Conservation (phyloP, 2,888 invertebrate species). For the Ischnus inquisitorius region DNA sequence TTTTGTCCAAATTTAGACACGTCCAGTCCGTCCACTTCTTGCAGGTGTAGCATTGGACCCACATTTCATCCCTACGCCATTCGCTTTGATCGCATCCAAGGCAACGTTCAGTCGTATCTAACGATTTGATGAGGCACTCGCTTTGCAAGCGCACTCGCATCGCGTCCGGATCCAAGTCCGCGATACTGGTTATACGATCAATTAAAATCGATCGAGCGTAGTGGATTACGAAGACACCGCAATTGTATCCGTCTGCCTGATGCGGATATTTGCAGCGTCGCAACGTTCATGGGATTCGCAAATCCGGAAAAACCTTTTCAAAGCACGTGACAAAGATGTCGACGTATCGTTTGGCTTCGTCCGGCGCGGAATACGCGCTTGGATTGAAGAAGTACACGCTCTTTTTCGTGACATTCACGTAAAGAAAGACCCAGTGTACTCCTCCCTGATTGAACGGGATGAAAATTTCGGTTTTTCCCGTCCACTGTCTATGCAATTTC, state of each 20-base stretch:
- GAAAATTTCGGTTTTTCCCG: conserved; percentile 11
- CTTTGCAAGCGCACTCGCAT: conserved; percentile 31
- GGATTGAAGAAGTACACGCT: conserved; percentile 9
- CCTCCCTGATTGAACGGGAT: conserved; percentile 13
- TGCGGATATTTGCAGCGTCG: conserved; percentile 19
- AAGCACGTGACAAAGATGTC: not conserved
- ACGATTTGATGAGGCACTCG: conserved; percentile 22
- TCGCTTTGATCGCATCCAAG: conserved; percentile 41
- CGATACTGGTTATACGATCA: conserved; percentile 8
- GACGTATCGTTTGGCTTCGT: not conserved
- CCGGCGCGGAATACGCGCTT: not conserved
- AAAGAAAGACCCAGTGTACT: conserved; percentile 11
- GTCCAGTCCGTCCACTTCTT: conserved; percentile 17
- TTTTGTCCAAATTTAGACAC: conserved; percentile 22
- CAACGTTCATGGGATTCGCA: conserved; percentile 1
- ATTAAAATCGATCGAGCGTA: conserved; percentile 40
- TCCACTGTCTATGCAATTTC: not conserved
- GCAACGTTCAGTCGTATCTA: conserved; percentile 29
- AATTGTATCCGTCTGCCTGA: conserved; percentile 56
- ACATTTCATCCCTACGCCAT: not conserved
- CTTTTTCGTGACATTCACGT: not conserved
- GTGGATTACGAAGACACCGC: conserved; percentile 51
- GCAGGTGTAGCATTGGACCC: conserved; percentile 22
- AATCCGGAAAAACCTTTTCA: conserved; percentile 35
- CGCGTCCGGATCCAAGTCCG: conserved; percentile 10